phyloP scores from a whole-genome alignment of 2,888 invertebrate genomes.

The Amphiduros pacificus region DNA sequence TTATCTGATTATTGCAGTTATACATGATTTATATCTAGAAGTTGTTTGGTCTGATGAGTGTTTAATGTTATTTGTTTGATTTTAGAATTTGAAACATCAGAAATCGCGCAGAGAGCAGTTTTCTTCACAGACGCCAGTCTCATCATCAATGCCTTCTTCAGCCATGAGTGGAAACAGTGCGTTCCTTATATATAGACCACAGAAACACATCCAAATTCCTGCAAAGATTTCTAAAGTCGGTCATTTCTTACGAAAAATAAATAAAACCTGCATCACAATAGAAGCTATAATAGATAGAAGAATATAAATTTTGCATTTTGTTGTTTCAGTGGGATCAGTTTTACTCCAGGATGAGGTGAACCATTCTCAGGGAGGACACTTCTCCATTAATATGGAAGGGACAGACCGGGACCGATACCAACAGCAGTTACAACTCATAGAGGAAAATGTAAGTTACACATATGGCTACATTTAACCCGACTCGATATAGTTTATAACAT shows the following conservation, averaged over 20 bases:
- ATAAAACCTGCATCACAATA: too few species aligned
- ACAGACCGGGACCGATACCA: conserved; percentile 60
- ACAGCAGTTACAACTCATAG: conserved; percentile 69
- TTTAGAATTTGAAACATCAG: conserved; percentile 88
- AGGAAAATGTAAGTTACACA: conserved; percentile 76
- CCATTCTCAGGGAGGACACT: conserved; percentile 63
- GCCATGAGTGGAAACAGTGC: conserved; percentile 56
- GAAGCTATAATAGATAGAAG: too few species aligned
- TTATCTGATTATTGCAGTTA: too few species aligned
- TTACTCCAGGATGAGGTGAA: conserved; percentile 61
- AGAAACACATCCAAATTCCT: too few species aligned
- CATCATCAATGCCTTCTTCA: conserved; percentile 56
- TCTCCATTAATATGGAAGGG: conserved; percentile 84
- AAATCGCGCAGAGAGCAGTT: conserved; percentile 89
- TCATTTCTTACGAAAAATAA: too few species aligned
- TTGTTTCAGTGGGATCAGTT: conserved; percentile 62
- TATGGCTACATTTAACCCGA: too few species aligned
- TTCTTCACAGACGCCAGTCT: conserved; percentile 45
- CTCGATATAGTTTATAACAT: too few species aligned
- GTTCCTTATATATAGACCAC: conserved; percentile 13
- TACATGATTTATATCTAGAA: too few species aligned
- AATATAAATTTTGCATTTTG: background rate
- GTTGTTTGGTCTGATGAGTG: too few species aligned
- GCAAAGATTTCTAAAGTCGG: too few species aligned
- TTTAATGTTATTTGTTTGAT: too few species aligned